These are phyloP conservation scores for Drosophila erecta DNA, from an alignment of 1,140 invertebrate genomes.

Conservation along the genomic window DNA sequence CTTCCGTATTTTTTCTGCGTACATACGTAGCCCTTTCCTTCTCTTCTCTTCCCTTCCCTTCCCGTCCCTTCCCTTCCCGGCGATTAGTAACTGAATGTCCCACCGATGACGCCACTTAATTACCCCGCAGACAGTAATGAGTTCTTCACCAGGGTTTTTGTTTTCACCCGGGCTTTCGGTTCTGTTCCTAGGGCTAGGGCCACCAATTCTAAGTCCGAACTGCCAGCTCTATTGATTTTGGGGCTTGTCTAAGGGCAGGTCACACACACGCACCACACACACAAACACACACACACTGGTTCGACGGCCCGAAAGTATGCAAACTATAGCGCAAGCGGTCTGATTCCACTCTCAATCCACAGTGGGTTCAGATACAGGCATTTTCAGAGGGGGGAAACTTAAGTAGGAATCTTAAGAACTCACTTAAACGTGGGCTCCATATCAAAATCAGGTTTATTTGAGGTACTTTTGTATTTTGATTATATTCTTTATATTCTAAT, in stretches of 20 bases:
- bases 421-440: no score
- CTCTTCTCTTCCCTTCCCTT: background rate
- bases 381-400: no score
- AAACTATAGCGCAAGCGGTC: slow-evolving; percentile 22
- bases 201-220: background rate
- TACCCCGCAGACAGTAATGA: slow-evolving; percentile 47
- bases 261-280: slow-evolving; percentile 15
- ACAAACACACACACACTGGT: slow-evolving; percentile 3
- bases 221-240: slow-evolving; percentile 44
- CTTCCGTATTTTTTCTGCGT: slow-evolving; percentile 6
- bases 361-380: slow-evolving; percentile 13
- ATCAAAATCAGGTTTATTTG: no score
- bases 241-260: slow-evolving; percentile 39
- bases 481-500: no score
- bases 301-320: slow-evolving; percentile 50
- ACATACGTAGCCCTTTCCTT: slow-evolving; percentile 9
- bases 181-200: slow-evolving; percentile 17
- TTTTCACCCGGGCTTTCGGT: slow-evolving; percentile 1
- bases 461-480: no score
- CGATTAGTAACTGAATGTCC: slow-evolving; percentile 11
- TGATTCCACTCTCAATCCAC: slow-evolving; percentile 10
- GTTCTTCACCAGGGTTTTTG: slow-evolving; percentile 11
- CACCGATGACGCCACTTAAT: slow-evolving; percentile 42
- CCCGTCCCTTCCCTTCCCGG: slow-evolving; percentile 4
- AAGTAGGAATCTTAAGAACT: no score